Conservation (phyloP, 2,113 vertebrate genomes). For the Calidris pygmaea region DNA sequence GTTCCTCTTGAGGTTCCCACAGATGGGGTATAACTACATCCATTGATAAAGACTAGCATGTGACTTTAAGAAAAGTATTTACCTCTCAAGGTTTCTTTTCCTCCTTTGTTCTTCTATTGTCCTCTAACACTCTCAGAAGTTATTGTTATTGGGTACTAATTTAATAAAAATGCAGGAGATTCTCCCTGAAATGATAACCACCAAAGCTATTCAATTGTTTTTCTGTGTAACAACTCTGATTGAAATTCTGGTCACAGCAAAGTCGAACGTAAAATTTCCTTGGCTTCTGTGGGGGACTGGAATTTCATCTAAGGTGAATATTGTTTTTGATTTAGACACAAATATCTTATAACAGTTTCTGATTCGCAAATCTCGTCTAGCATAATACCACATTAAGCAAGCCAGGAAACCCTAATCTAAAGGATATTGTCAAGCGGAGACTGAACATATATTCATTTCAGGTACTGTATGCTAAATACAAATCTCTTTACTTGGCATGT, state of each 20-base stretch:
- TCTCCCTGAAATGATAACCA: slow-evolving; percentile 46
- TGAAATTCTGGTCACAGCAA: slow-evolving; percentile 41
- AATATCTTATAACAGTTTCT: slow-evolving; percentile 12
- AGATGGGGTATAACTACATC: not conserved
- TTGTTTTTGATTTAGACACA: slow-evolving; percentile 30
- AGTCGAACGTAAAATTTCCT: slow-evolving; percentile 7
- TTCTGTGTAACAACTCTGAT: not conserved
- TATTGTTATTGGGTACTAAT: slow-evolving; percentile 42
- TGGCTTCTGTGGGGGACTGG: slow-evolving; percentile 4
- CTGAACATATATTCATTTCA: not conserved
- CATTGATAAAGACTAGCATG: not conserved
- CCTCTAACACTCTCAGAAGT: slow-evolving; percentile 18
- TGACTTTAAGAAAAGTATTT: not conserved
- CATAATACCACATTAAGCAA: slow-evolving; percentile 8
- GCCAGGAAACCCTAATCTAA: not conserved
- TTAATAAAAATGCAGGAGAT: slow-evolving; percentile 43
- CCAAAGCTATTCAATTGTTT: slow-evolving; percentile 30
- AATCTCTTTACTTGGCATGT: not conserved
- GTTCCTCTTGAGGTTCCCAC: not conserved
- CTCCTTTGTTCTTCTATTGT: not conserved
- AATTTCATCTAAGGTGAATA: slow-evolving; percentile 46
- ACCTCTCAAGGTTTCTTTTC: not conserved
- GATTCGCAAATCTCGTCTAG: not conserved
- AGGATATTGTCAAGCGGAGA: not conserved
- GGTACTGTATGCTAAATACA: not conserved